Percentiles rank a stretch among this genome's conserved stretches.
phyloP scores from a whole-genome alignment of 2,888 invertebrate genomes.

The Drosophila incognita region DNA sequence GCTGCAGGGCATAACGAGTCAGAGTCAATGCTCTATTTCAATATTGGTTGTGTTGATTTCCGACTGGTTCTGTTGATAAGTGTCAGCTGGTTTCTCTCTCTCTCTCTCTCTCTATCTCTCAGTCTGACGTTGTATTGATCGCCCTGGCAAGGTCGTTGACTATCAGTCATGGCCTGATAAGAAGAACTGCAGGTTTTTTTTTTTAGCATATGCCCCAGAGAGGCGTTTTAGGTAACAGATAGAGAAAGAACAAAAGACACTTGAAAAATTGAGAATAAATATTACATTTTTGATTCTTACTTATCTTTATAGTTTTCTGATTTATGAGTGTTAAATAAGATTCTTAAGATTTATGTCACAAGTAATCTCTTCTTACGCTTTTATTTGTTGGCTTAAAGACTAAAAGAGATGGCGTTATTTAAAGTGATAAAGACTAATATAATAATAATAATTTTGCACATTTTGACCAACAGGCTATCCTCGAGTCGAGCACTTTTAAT shows the following conservation, averaged over 20 bases:
- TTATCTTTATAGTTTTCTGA: too few species aligned
- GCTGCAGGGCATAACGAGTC: conserved; percentile 3
- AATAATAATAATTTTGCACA: background rate
- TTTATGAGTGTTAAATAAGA: too few species aligned
- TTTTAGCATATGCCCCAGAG: conserved; percentile 1
- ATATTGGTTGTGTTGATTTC: conserved; percentile 1
- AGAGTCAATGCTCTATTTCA: conserved; percentile 17
- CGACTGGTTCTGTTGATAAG: conserved; percentile 12
- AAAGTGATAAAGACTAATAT: too few species aligned
- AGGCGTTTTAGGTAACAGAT: too few species aligned
- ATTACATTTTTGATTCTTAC: too few species aligned
- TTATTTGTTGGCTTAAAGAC: background rate
- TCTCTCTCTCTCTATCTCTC: background rate
- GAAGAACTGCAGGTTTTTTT: conserved; percentile 22
- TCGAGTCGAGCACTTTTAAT: background rate
- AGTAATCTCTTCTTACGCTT: background rate
- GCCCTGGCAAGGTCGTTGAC: conserved; percentile 49
- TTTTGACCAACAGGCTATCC: background rate
- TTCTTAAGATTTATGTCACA: background rate
- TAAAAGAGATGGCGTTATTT: background rate
- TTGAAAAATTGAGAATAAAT: too few species aligned
- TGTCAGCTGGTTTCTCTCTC: conserved; percentile 4
- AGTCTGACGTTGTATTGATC: background rate
- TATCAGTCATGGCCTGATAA: conserved; percentile 56
- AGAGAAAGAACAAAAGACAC: too few species aligned